phyloP scores from a whole-genome alignment of 2,797 vertebrate genomes.

The Hippoglossus hippoglossus region DNA sequence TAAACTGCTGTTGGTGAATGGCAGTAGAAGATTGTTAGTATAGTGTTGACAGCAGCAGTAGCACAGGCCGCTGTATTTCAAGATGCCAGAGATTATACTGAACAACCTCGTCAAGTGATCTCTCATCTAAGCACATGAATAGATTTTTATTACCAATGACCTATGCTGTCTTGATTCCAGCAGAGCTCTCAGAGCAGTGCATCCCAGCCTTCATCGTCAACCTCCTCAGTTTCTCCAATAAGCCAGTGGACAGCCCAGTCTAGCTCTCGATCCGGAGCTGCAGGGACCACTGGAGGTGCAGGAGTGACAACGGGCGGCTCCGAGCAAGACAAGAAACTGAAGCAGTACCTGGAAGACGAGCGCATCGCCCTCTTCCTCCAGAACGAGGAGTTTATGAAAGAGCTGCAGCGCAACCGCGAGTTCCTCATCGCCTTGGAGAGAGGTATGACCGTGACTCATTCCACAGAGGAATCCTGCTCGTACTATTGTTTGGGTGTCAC shows the following conservation, averaged over 20 bases:
- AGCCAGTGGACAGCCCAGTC: conserved; percentile 62
- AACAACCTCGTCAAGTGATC: background rate
- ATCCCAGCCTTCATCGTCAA: conserved; percentile 74
- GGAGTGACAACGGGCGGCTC: conserved; percentile 64
- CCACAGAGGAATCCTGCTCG: background rate
- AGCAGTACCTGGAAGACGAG: conserved; percentile 97
- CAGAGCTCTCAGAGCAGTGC: conserved; percentile 81
- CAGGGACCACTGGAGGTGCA: conserved; percentile 47
- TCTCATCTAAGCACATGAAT: background rate
- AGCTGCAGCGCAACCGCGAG: conserved; percentile 95
- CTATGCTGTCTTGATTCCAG: conserved; percentile 16
- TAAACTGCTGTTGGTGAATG: no score
- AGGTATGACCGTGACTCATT: conserved; percentile 78
- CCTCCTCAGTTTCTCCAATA: conserved; percentile 74
- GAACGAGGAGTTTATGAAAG: conserved; percentile 98
- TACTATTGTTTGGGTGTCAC: no score
- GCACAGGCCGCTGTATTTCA: no score
- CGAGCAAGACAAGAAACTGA: conserved; percentile 92
- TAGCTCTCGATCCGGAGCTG: conserved; percentile 44
- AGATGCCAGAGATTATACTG: no score
- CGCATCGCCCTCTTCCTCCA: conserved; percentile 96
- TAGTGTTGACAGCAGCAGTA: no score
- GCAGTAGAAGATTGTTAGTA: no score
- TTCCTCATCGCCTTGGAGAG: conserved; percentile 95
- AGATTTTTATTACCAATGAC: background rate